Evolutionary conservation across 2,888 invertebrate species (phyloP), one percentile per base, ranked within the genome.

Genomic region (Parnassius apollo): DNA sequence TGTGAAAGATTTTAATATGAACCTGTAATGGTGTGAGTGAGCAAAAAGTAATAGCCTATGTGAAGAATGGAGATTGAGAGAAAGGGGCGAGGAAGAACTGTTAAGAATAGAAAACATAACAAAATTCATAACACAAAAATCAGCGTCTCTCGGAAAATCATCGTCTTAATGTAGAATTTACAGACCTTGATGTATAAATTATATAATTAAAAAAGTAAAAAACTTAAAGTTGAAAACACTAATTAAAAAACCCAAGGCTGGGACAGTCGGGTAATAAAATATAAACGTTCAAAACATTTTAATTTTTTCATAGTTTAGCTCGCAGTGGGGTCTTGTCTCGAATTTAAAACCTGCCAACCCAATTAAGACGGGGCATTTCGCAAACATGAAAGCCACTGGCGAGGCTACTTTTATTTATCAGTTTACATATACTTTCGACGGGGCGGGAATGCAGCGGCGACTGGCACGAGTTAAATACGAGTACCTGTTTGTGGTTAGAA

Each of bases 331-430:
- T 35, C 42, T 51, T n/a, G 59, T 42, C 54, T 46, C 44, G 56
- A 59, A 56, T 25, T 50, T 50, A 55, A 59, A 59, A 57, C 57
- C 56, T 42, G 59, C 56, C 54, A 42, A 42, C 25, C 57, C 64
- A 64, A 64, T 64, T 60, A 64, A 64, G 46, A 57, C 48, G 56
- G 48, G 48, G 59, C 50, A 57, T 83, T 82, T 82, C 80, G 80
- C 79, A 81, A 84, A 75, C 74, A 75, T 69, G 80, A 85, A 82
- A 83, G 84, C 75, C 76, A 72, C 73, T 76, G 69, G 80, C 64
- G 62, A 53, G 75, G 81, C 82, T 73, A 81, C 80, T 83, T 81
- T 81, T 82, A 79, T 81, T 72, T 72, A 73, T 74, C 72, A 48
- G 70, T 67, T 63, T 71, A 59, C 66, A 35, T 35, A 7, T 35